A percentile compares a stretch with the other conserved stretches of the same genome.
These are phyloP conservation scores for Eubasilissa regina DNA, from an alignment of 1,140 invertebrate genomes.

Conservation along the genomic window DNA sequence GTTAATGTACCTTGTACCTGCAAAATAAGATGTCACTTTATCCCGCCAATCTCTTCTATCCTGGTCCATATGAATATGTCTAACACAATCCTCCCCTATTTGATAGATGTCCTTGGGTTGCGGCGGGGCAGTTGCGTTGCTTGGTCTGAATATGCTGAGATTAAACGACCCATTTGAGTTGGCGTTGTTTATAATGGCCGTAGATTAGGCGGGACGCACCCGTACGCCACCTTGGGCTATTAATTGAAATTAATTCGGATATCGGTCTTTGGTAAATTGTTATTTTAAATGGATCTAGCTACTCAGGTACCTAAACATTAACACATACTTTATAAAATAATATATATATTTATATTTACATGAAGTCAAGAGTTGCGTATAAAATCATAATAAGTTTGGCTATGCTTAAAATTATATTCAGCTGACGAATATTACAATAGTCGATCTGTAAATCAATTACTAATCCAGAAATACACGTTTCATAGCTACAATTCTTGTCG, in stretches of 20 bases:
- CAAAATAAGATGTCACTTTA: too few species aligned
- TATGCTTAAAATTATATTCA: too few species aligned
- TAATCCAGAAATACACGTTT: too few species aligned
- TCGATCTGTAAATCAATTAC: too few species aligned
- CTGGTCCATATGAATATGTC: constrained; percentile 60
- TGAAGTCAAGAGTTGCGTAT: too few species aligned
- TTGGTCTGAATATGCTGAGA: constrained; percentile 49
- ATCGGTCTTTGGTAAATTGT: constrained; percentile 44
- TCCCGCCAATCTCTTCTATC: background rate
- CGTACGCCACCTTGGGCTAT: constrained; percentile 51
- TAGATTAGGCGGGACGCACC: constrained; percentile 49
- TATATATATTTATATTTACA: too few species aligned
- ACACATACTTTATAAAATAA: too few species aligned
- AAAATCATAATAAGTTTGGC: too few species aligned
- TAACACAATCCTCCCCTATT: constrained; percentile 55
- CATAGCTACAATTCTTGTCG: too few species aligned
- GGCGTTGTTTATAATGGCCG: constrained; percentile 58
- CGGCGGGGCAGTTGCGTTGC: constrained; percentile 13
- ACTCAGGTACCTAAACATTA: too few species aligned
- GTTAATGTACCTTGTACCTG: too few species aligned
- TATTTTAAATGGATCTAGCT: background rate
- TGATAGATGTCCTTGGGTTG: constrained; percentile 58
- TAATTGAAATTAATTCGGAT: constrained; percentile 61
- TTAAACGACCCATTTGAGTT: constrained; percentile 60
- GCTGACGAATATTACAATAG: too few species aligned